Base-by-base conservation (phyloP, 2,797 vertebrate genomes). In the Philypnodon macrostomus region DNA sequence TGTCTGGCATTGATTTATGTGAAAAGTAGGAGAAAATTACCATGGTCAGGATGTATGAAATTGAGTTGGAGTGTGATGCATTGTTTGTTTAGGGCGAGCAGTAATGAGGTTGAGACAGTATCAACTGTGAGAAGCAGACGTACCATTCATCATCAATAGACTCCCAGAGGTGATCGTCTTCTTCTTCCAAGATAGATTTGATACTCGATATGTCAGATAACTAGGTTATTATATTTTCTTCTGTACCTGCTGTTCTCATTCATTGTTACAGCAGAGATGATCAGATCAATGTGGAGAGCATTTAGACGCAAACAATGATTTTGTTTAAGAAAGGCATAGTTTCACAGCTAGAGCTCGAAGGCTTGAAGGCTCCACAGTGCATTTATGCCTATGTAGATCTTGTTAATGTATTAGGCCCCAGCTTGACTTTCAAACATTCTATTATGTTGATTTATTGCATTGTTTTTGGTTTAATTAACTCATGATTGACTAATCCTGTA, bases 31-130 rank as follows among this genome's bases (percentile, higher is more conserved):
- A 71, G 48, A 79, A 71, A 84, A 83, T 84, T 65, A 77, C 62
- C 72, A 75, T 69, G 78, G 75, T 76, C 78, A 83, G 74, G 77
- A 79, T 83, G 77, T 84, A 87, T 83, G 83, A 85, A 86, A 86
- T 84, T 77, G 80, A 86, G 78, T 81, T 69, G 77, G 65, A 76
- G 67, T 83, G 67, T 86, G 81, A 87, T 83, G 72, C 70, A 86
- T 85, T 86, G 78, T 83, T 84, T 87, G 79, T 79, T 79, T 76
- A 71, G 82, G 70, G 64, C 67, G 8, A 57, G 51, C 72, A 67
- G 72, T 84, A 86, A 86, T 85, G 73, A 86, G 73, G 69, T 82
- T 84, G 71, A 83, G 81, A 83, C 74, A 69, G 73, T 65, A 81
- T 85, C 67, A 81, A 52, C 69, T 79, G 75, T 57, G 56, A 75